Evolutionary conservation across 2,113 vertebrate genomes (phyloP).

Genomic region (Nyctereutes procyonoides): DNA sequence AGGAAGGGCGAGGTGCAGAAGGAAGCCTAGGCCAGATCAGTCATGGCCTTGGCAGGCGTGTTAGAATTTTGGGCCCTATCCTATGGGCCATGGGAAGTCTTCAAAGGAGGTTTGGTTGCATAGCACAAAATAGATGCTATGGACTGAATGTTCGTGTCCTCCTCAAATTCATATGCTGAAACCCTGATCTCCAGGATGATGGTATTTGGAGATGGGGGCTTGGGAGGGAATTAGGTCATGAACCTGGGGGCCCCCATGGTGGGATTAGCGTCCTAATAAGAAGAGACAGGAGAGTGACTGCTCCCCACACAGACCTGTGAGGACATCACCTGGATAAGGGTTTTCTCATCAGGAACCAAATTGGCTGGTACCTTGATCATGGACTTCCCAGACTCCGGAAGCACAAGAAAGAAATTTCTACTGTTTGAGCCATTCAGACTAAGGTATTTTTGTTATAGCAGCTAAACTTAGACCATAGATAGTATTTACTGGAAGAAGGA

Average conservation of each 20-base stretch:
- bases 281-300: neutral
- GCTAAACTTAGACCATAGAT: neutral
- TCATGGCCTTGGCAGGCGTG: neutral
- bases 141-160: neutral
- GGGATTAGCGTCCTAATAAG: neutral
- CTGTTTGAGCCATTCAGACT: neutral
- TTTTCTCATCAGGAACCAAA: neutral
- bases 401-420: neutral
- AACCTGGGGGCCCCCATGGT: neutral
- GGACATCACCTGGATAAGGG: neutral
- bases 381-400: neutral
- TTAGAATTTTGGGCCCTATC: constrained; percentile 4
- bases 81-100: neutral
- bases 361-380: neutral
- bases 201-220: neutral
- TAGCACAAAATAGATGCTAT: neutral
- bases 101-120: neutral
- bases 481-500: neutral
- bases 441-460: neutral
- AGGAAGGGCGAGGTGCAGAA: neutral
- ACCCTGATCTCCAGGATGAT: neutral
- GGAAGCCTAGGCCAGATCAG: neutral
- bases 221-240: neutral
- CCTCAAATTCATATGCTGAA: neutral
- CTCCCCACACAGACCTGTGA: neutral